Evolutionary conservation across 1,140 invertebrate species (phyloP), one percentile per base, ranked within the genome.

Genomic region (Monomorium pharaonis): DNA sequence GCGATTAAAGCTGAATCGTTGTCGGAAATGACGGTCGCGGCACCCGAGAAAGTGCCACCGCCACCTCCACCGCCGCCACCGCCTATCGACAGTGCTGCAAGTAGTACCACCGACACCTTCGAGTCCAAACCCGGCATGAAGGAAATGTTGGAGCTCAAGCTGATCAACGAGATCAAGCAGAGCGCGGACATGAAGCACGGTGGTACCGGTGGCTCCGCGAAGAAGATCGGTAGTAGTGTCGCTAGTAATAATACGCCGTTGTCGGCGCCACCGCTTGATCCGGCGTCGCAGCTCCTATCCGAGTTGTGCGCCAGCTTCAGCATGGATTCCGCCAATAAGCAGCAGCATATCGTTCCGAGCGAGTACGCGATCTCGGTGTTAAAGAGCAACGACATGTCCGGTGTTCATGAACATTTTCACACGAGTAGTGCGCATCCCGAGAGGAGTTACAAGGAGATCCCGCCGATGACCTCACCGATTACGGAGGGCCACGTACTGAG

Each of bases 81-180:
- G 78, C 93, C 92, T 24, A 85, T 88, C 27, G 83, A 84, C 1
- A 63, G 63, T 3, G 24, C n/a, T 5, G n/a, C 70, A 60, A 74
- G 77, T 56, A 56, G 80, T n/a, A 77, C 58, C 6, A 67, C 75
- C 16, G 90, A 92, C 51, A 81, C 90, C 7, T 95, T 95, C 18
- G 94, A 92, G 37, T 90, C 91, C 0, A 95, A 95, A 49, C 94
- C 94, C 0, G 95, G 96, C 76, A 96, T 96, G 95, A 98, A 98
- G 90, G 97, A 98, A 92, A 97, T 98, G 96, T 94, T 98, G 14
- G 97, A 98, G 91, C 91, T 97, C 5, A 97, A 98, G 93, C 93
- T 98, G 21, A 97, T 98, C 12, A 97, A 97, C 14, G 97, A 98
- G 94, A 98, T 98, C 27, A 98, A 98, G 92, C 97, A 97, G 89